Evolutionary conservation across 2,797 vertebrate species (phyloP).

Genomic region (Neomorphus geoffroyi): DNA sequence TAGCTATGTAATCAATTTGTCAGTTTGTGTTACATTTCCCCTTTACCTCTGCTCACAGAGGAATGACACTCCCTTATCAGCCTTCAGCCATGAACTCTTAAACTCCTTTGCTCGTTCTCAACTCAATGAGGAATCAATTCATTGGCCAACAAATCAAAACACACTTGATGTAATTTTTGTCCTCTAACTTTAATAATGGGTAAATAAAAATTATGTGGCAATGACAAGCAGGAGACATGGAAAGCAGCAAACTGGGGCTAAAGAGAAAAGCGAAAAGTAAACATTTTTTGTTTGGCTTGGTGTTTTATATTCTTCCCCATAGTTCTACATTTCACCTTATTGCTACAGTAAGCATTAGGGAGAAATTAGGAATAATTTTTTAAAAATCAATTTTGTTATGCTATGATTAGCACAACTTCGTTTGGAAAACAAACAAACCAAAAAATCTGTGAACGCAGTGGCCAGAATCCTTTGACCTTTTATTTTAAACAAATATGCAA

Average conservation of each 20-base stretch:
- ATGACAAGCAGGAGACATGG: not conserved
- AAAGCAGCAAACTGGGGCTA: not conserved
- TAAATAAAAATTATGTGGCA: not conserved
- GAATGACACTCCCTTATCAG: not conserved
- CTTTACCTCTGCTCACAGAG: not conserved
- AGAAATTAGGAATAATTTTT: not conserved
- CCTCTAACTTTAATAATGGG: not conserved
- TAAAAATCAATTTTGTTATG: not conserved
- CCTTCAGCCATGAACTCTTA: not conserved
- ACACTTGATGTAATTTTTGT: not conserved
- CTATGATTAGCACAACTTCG: not conserved
- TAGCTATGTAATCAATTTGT: not conserved
- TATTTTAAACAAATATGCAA: not conserved
- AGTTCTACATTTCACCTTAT: not conserved
- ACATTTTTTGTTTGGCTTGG: not conserved
- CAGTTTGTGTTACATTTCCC: not conserved
- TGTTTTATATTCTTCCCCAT: not conserved
- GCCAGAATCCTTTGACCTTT: not conserved
- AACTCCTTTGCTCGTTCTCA: not conserved
- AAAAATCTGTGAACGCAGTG: not conserved
- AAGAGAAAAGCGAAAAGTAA: not conserved
- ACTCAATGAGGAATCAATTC: not conserved
- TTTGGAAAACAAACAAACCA: not conserved
- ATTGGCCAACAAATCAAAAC: not conserved
- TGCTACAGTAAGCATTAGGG: not conserved